Conservation (phyloP, 2,113 vertebrate species). For the Ranitomeya variabilis region DNA sequence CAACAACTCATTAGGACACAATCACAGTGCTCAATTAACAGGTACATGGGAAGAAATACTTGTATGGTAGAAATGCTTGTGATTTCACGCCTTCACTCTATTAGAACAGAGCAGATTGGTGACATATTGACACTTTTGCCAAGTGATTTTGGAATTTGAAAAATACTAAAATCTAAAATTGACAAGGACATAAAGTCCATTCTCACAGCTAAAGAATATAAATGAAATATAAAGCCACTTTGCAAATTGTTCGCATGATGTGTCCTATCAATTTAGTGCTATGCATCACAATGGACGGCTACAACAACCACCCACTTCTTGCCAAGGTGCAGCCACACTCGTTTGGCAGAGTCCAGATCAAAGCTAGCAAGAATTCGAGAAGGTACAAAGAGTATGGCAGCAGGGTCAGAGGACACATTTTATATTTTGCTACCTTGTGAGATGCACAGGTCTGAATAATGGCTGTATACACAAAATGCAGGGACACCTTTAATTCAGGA, state of each 20-base stretch:
- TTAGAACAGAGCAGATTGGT: background rate
- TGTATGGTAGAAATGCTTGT: background rate
- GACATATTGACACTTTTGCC: background rate
- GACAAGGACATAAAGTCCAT: background rate
- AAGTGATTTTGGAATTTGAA: background rate
- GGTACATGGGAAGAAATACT: conserved; percentile 11
- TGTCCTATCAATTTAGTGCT: no score
- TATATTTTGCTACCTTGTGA: background rate
- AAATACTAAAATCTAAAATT: background rate
- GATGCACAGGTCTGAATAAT: background rate
- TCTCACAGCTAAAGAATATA: background rate
- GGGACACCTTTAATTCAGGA: background rate
- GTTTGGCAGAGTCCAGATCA: background rate
- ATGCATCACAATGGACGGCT: no score
- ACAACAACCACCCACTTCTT: no score
- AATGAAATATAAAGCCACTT: background rate
- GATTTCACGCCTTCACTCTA: background rate
- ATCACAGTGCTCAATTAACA: conserved; percentile 23
- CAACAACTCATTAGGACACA: conserved; percentile 40
- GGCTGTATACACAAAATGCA: background rate
- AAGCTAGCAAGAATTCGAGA: background rate
- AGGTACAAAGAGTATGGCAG: background rate
- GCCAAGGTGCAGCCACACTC: no score
- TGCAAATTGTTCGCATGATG: no score
- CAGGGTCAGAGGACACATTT: background rate